Percentiles rank a stretch among this genome's conserved stretches.
Evolutionary conservation across 2,113 vertebrate genomes (phyloP).

Genomic region (Leptobrachium leishanense): DNA sequence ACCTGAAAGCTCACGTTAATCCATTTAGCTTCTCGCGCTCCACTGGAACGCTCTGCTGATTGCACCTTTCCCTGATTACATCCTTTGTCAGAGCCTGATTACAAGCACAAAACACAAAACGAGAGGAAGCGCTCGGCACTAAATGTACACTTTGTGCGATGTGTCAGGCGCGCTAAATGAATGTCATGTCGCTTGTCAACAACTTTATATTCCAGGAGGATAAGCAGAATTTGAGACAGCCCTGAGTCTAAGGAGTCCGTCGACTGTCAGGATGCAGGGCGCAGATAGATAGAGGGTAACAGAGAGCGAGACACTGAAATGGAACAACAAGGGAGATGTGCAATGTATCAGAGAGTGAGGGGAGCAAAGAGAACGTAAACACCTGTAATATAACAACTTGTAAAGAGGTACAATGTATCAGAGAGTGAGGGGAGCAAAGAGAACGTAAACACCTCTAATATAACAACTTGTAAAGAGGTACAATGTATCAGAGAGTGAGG

Average conservation of each 20-base stretch:
- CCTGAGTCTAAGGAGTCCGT: background rate
- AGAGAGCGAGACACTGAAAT: background rate
- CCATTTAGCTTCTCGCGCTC: background rate
- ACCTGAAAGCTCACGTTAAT: background rate
- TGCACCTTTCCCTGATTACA: slow-evolving; percentile 26
- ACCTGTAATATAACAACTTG: no score
- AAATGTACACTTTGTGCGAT: background rate
- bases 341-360: background rate
- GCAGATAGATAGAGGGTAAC: background rate
- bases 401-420: background rate
- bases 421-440: background rate
- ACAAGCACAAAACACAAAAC: background rate
- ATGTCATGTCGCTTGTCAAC: slow-evolving; percentile 6
- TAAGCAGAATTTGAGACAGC: background rate
- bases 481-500: no score
- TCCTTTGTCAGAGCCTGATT: slow-evolving; percentile 25
- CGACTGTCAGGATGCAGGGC: background rate
- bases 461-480: no score
- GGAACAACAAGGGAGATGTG: background rate
- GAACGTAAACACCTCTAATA: no score
- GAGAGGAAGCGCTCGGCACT: background rate
- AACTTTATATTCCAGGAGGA: background rate
- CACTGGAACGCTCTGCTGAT: slow-evolving; percentile 1
- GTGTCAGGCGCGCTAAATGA: background rate
- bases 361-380: background rate